Base-by-base conservation (phyloP, 2,113 vertebrate genomes). In the Patagioenas fasciata region DNA sequence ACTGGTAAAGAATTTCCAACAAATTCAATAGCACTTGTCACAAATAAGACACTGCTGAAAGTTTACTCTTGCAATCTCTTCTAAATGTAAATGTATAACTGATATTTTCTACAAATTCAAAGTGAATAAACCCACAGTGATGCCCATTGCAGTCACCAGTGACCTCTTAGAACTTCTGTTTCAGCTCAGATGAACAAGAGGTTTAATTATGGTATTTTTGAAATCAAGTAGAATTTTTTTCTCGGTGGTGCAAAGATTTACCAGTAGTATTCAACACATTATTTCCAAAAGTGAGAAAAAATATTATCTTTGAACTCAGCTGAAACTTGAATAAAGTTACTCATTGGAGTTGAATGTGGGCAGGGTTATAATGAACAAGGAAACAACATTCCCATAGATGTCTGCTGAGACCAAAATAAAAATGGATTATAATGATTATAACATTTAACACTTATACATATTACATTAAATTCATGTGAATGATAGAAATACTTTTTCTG, bases 381-480 rank as follows among this genome's bases (percentile, higher is more conserved):
- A 91, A 91, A 29, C 6, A 64, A 1, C 51, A 67, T 75, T 82
- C 42, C 48, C 13, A 32, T 5, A 79, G 10, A 24, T 69, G 36
- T 51, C 56, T 82, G 18, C 25, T 84, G 61, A 84, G 25, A 42
- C 11, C 25, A 78, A 81, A 86, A 80, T n/a, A 65, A 50, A 92
- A 88, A 77, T 64, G 3, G 23, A 50, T 70, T 91, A 29, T 42
- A 80, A 36, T 75, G 15, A 34, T 61, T 73, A 34, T 54, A 70
- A 78, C 6, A 71, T 56, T 91, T 69, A 71, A 47, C 29, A 88
- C 38, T 88, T 88, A 83, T 69, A 3, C 44, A 82, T 77, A 92
- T 88, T 58, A 26, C 11, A 77, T 58, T 88, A 19, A 93, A 86
- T 26, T 95, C 9, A 36, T 38, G 80, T 93, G 96, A 86, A 87